Percentiles rank a stretch among this genome's conserved stretches.
Evolutionary conservation across 2,888 invertebrate genomes (phyloP).

Genomic region (Patella ulyssiponensis): DNA sequence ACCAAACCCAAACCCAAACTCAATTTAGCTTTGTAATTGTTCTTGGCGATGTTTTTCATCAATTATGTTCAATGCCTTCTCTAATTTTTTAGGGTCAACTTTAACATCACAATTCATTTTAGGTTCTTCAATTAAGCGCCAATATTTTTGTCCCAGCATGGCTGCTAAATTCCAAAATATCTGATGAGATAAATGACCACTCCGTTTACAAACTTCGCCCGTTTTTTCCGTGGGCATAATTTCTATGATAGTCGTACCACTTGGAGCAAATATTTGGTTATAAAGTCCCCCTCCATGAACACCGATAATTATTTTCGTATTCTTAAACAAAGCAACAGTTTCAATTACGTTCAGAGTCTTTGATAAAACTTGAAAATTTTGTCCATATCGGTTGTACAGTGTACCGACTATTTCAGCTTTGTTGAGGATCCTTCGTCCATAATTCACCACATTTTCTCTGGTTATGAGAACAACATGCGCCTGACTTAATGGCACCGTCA

Average conservation of each 20-base stretch:
- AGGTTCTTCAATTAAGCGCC: not conserved
- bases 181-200: not conserved
- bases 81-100: not conserved
- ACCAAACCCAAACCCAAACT: too few species aligned
- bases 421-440: not conserved
- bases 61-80: not conserved
- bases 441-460: not conserved
- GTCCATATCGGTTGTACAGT: not conserved
- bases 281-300: not conserved
- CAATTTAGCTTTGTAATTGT: too few species aligned
- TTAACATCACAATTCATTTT: not conserved
- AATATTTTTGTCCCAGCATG: conserved; percentile 4
- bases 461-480: not conserved
- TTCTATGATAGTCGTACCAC: not conserved
- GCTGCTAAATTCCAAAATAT: not conserved
- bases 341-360: not conserved
- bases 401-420: not conserved
- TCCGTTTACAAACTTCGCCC: not conserved
- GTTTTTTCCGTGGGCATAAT: not conserved
- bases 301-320: not conserved
- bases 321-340: not conserved
- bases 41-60: not conserved
- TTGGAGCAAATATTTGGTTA: not conserved
- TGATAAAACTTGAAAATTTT: not conserved
- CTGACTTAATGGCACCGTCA: not conserved